Base-by-base conservation (phyloP, 2,113 vertebrate genomes). In the Lontra canadensis region DNA sequence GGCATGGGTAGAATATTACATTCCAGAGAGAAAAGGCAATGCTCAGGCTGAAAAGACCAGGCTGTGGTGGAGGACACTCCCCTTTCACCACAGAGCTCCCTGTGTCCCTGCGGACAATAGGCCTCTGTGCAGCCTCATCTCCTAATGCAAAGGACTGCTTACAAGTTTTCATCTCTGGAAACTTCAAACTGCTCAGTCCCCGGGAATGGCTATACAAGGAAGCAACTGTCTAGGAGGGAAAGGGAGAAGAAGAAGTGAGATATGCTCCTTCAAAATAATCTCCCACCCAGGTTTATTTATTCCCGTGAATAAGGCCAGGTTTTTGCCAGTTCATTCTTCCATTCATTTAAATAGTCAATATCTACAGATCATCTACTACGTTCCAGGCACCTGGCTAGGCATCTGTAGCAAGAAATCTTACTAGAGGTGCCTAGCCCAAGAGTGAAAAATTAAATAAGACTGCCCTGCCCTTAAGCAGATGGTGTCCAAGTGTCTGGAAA, bases 91-190 rank as follows among this genome's bases (percentile, higher is more conserved):
- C 94, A 97, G 93, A 96, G 96, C 94, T 82, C 87, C 74, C 95
- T 96, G 84, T 98, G 98, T 98, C 97, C 81, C 69, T 57, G 29
- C 8, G 79, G 92, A 98, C 98, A 98, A 98, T 98, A 84, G 87
- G 57, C 80, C 97, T 96, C 96, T 98, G 97, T 98, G 94, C 52
- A 31, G 87, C n/a, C 89, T 42, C 88, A 57, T 92, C 91, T 96
- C 82, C 94, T 65, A 49, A 93, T 55, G 87, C 80, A 88, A 71
- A 71, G 71, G 88, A 67, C 95, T 85, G 76, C 86, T 92, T 96
- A 93, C 92, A 94, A 84, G 95, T 96, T 97, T 97, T 95, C 97
- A 92, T 94, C 95, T 92, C 88, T 84, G 89, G 94, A 97, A 95
- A 98, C 94, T 89, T 97, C 92, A 96, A 94, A 96, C 96, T 90